Evolutionary conservation across 2,888 invertebrate genomes (phyloP), one percentile per base, ranked within the genome.

Genomic region (Ichneumoninae sp.): DNA sequence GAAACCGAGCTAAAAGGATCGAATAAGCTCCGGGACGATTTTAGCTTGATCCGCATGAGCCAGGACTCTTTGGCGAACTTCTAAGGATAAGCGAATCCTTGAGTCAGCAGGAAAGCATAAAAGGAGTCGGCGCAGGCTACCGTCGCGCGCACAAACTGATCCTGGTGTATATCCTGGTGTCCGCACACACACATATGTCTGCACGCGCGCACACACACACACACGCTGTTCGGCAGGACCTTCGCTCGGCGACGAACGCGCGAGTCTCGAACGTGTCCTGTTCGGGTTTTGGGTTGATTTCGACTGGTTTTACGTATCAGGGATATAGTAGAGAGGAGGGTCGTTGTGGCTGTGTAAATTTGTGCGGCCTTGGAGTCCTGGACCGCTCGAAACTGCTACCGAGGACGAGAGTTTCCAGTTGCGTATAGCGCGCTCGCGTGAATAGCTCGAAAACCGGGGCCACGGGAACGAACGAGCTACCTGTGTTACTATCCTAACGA

Each of bases 61-160:
- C 85, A 85, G 87, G 87, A 87, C 83, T 81, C 85, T 83, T 83
- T 83, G 78, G 86, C 77, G 85, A 82, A 86, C 87, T 89, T 90
- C 88, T 88, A 92, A 93, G 92, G 93, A 92, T 92, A 91, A 89
- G 86, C 89, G 92, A 92, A 91, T 93, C 92, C 92, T 92, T 92
- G 89, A 91, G 89, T 88, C 91, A 92, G 87, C 92, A 92, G 92
- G 92, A 86, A 86, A 91, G 87, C 89, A 93, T 91, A 86, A 92
- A 90, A 87, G 89, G 86, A 85, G 86, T 75, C 88, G 87, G 86
- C 88, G 85, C 84, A 76, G 68, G 69, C 83, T 68, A 73, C 30
- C 74, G 44, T 57, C 70, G 75, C 82, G 52, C 70, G 65, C 69
- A 74, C 75, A 19, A 69, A 54, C 80, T 75, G 54, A 70, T 33